A percentile compares a stretch with the other conserved stretches of the same genome.
These are phyloP conservation scores for Seira ritae DNA, from an alignment of 2,888 invertebrate genomes.

Conservation along the genomic window DNA sequence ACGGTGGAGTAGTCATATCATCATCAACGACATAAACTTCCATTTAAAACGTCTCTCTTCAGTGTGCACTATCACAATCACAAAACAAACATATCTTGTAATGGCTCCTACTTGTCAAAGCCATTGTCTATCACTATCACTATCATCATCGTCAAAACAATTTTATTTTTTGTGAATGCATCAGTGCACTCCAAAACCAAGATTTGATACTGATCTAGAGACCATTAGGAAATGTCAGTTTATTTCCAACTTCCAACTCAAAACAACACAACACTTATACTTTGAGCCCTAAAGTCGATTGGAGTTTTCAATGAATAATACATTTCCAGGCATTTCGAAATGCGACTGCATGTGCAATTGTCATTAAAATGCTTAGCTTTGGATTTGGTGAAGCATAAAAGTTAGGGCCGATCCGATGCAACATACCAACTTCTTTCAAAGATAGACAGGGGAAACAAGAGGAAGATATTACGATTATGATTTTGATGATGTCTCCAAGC, in stretches of 20 bases:
- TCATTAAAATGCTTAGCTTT: neutral
- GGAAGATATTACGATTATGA: constrained; percentile 9
- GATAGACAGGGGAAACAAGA: neutral
- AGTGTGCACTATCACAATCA: neutral
- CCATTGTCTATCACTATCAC: too few species aligned
- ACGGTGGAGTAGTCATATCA: neutral
- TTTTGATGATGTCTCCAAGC: constrained; percentile 21
- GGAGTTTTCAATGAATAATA: neutral
- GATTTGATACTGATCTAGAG: constrained; percentile 7
- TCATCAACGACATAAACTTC: neutral
- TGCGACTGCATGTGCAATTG: neutral
- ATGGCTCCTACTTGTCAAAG: neutral
- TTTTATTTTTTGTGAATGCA: neutral
- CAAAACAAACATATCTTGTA: neutral
- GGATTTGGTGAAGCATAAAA: neutral
- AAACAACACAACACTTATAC: too few species aligned
- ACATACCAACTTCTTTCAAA: too few species aligned
- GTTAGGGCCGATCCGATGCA: neutral
- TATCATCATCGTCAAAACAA: neutral
- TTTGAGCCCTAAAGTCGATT: too few species aligned
- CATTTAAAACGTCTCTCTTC: constrained; percentile 1
- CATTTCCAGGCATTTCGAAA: neutral
- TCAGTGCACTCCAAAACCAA: neutral
- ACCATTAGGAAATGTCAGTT: neutral
- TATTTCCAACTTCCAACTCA: too few species aligned